Conservation (phyloP, 2,113 vertebrate species). For the Sclerurus mexicanus region DNA sequence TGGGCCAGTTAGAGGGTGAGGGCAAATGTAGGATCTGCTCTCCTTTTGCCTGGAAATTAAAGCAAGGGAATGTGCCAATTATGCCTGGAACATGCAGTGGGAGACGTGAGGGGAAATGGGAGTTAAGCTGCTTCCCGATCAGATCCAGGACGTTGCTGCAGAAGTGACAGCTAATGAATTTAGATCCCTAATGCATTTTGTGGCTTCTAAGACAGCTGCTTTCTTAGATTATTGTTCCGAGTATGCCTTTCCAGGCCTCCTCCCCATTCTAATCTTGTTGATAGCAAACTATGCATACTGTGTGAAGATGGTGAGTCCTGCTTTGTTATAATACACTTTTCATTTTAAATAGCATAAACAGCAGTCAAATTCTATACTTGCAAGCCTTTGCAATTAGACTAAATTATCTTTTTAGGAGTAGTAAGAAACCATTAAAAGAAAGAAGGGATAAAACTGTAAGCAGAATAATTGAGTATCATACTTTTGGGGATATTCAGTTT, state of each 20-base stretch:
- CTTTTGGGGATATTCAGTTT: background rate
- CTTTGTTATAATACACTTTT: background rate
- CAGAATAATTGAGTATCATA: background rate
- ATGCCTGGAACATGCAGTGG: background rate
- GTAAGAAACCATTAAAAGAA: background rate
- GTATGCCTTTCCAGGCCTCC: background rate
- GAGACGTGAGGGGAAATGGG: background rate
- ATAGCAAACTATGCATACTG: background rate
- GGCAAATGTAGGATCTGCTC: background rate
- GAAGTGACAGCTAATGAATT: conserved; percentile 3
- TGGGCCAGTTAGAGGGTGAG: background rate
- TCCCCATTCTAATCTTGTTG: background rate
- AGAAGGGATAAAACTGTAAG: background rate
- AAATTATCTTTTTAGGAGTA: background rate
- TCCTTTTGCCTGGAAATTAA: background rate
- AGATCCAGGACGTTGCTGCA: background rate
- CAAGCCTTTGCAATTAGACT: background rate
- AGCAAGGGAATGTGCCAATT: background rate
- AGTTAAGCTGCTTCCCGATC: background rate
- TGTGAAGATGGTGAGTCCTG: background rate
- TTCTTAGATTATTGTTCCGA: background rate
- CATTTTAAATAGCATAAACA: background rate
- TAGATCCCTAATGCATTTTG: conserved; percentile 26
- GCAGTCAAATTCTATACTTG: background rate
- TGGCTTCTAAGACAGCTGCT: conserved; percentile 12